Percentiles rank a stretch among this genome's conserved stretches.
These are phyloP conservation scores for Myiozetetes cayanensis DNA, from an alignment of 2,113 vertebrate species.

Conservation along the genomic window DNA sequence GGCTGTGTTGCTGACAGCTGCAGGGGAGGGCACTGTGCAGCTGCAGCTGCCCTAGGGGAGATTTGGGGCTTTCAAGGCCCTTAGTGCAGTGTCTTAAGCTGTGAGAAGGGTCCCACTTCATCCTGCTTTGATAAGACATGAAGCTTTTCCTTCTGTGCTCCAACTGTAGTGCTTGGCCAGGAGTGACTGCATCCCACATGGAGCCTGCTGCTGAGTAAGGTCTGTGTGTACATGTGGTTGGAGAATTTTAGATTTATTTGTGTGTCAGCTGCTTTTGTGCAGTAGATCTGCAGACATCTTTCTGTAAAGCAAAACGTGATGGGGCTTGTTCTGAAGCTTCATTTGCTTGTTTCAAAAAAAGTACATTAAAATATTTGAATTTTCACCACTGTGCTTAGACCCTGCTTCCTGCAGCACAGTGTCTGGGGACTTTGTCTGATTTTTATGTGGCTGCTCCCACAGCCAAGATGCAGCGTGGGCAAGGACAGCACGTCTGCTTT, in stretches of 20 bases:
- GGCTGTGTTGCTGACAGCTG: neutral
- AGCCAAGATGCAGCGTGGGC: neutral
- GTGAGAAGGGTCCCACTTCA: neutral
- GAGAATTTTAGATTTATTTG: neutral
- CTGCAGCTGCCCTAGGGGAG: neutral
- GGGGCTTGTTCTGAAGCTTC: conserved; percentile 1
- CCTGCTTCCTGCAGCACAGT: neutral
- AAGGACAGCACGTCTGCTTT: fast-evolving
- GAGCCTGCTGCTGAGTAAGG: neutral
- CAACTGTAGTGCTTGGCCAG: neutral
- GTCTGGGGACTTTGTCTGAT: neutral
- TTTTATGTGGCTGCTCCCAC: neutral
- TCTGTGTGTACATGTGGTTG: neutral
- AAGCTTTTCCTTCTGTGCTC: neutral
- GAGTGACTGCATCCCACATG: neutral
- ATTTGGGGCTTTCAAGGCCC: neutral
- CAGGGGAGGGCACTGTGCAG: neutral
- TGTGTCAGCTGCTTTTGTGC: neutral
- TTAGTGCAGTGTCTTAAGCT: neutral
- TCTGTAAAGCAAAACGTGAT: conserved; percentile 35
- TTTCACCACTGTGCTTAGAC: conserved; percentile 22
- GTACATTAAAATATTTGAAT: conserved; percentile 52
- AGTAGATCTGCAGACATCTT: conserved; percentile 32
- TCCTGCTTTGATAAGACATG: neutral
- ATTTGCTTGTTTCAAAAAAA: conserved; percentile 25